Conservation (phyloP, 2,113 vertebrate genomes). For the Peucedramus taeniatus region DNA sequence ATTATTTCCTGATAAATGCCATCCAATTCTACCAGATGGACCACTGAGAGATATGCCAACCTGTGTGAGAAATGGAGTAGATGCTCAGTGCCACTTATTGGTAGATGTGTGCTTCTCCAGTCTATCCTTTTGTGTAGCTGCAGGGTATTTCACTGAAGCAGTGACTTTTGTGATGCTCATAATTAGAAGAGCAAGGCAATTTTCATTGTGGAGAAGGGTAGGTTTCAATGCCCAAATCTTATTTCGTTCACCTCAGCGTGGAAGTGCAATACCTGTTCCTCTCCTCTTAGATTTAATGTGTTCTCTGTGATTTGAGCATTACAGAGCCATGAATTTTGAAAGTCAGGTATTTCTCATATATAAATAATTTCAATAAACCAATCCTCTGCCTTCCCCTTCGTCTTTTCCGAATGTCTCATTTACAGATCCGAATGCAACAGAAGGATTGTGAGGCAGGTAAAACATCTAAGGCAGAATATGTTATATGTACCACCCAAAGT, state of each 20-base stretch:
- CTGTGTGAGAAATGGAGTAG: constrained; percentile 59
- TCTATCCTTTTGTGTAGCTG: constrained; percentile 64
- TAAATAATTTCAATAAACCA: constrained; percentile 36
- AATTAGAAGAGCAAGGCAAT: constrained; percentile 55
- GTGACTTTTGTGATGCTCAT: constrained; percentile 46
- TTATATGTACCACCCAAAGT: background rate
- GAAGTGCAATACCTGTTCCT: background rate
- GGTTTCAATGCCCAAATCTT: constrained; percentile 4
- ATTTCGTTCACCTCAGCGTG: background rate
- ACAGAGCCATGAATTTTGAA: constrained; percentile 9
- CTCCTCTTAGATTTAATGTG: background rate
- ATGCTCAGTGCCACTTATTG: constrained; percentile 60
- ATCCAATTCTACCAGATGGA: constrained; percentile 71
- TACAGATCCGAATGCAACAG: background rate
- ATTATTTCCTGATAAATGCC: constrained; percentile 74
- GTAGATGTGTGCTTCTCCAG: constrained; percentile 59
- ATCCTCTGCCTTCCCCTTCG: background rate
- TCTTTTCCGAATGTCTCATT: background rate
- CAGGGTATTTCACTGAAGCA: constrained; percentile 53
- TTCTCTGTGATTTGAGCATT: background rate
- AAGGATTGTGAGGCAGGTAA: background rate
- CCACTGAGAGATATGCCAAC: constrained; percentile 68
- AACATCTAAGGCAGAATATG: background rate
- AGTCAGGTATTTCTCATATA: constrained; percentile 24
- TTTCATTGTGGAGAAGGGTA: background rate